Evolutionary conservation across 92 coral and sea anemone species (phyloP).

Genomic region (Parazoanthus darwini): DNA sequence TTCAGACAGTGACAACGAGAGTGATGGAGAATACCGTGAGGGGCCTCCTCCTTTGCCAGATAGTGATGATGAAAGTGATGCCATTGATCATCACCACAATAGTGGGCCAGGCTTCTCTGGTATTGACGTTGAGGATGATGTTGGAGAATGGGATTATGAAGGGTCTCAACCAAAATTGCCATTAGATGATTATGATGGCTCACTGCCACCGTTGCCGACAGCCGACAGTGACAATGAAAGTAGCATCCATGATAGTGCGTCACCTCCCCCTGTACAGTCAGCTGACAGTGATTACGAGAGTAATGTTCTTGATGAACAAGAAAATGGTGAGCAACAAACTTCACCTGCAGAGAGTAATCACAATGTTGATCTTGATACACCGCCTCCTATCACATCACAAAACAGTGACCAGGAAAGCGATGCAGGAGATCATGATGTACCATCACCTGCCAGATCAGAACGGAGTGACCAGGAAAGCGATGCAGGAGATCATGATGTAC

Average conservation of each 20-base stretch:
- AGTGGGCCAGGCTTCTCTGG: too few species aligned
- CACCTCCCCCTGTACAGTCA: constrained; percentile 17
- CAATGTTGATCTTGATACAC: not conserved
- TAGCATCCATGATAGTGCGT: not conserved
- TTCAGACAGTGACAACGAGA: constrained; percentile 60
- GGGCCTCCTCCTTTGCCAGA: constrained; percentile 81
- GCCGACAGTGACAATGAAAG: constrained; percentile 30
- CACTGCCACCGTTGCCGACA: constrained; percentile 38
- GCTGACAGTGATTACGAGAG: constrained; percentile 38
- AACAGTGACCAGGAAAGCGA: constrained; percentile 11
- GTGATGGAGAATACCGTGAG: constrained; percentile 54
- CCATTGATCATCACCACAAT: constrained; percentile 38
- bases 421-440: not conserved
- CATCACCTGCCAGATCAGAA: constrained; percentile 9
- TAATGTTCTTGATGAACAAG: constrained; percentile 31
- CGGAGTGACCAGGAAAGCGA: not conserved
- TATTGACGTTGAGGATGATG: constrained; percentile 29
- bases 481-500: not conserved
- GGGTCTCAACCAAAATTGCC: not conserved
- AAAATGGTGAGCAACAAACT: not conserved
- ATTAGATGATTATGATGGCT: not conserved
- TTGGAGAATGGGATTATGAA: constrained; percentile 41
- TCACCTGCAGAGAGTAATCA: not conserved
- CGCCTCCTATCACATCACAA: not conserved
- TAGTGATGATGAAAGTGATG: constrained; percentile 71